phyloP scores from a whole-genome alignment of 2,113 vertebrate genomes.

The Sphaerodactylus townsendi region DNA sequence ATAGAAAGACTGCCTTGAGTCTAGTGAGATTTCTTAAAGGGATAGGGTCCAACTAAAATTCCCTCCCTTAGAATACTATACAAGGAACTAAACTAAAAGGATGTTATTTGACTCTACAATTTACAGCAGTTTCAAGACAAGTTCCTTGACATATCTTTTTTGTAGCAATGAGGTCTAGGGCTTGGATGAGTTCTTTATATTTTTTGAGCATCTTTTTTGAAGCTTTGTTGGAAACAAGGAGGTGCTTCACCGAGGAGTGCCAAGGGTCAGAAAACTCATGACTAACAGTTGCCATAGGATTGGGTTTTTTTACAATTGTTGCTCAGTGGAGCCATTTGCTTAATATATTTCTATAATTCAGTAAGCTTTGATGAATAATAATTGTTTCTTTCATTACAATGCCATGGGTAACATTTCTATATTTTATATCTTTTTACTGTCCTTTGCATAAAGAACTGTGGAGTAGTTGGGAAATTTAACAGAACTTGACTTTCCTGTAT shows the following conservation, averaged over 20 bases:
- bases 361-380: not conserved
- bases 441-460: not conserved
- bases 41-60: too few species aligned
- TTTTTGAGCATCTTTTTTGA: not conserved
- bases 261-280: not conserved
- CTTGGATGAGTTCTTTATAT: too few species aligned
- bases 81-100: too few species aligned
- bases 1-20: too few species aligned
- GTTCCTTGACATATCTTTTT: not conserved
- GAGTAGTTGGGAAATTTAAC: not conserved
- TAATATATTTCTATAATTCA: not conserved
- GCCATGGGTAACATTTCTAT: not conserved
- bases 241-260: not conserved
- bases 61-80: too few species aligned
- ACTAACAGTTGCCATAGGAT: not conserved
- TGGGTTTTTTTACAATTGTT: not conserved
- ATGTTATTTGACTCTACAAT: not conserved
- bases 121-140: not conserved
- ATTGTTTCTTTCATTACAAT: not conserved
- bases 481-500: not conserved
- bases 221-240: not conserved
- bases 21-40: too few species aligned
- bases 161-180: not conserved
- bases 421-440: not conserved
- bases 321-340: not conserved